These are phyloP conservation scores for Sebastes diaconus DNA, from an alignment of 2,797 vertebrate species.

Conservation along the genomic window DNA sequence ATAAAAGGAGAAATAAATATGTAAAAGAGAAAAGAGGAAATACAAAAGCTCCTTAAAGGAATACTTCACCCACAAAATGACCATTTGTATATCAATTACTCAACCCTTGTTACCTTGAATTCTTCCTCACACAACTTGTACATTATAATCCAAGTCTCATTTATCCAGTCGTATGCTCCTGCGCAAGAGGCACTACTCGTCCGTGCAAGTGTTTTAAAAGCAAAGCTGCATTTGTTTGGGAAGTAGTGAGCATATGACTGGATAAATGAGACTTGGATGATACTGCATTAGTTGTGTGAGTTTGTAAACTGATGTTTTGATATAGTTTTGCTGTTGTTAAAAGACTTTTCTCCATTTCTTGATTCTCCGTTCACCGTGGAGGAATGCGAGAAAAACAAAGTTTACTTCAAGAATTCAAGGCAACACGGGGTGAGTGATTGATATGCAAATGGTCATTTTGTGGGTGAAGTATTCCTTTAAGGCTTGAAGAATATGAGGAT, in stretches of 20 bases:
- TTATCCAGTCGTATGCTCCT: background rate
- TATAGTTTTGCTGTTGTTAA: background rate
- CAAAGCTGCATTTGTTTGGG: no score
- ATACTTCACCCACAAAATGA: background rate
- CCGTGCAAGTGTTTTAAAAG: background rate
- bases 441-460: background rate
- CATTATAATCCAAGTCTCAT: no score
- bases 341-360: no score
- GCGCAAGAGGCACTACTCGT: background rate
- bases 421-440: background rate
- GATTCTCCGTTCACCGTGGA: no score
- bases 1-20: conserved; percentile 7
- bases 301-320: background rate
- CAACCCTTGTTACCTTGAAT: background rate
- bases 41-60: conserved; percentile 6
- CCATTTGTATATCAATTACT: background rate
- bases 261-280: background rate
- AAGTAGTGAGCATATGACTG: no score
- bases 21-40: background rate
- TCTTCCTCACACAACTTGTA: no score
- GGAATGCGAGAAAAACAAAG: no score
- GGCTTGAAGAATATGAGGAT: background rate
- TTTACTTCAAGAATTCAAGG: background rate
- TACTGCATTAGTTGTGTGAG: background rate
- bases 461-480: background rate